Evolutionary conservation across 2,797 vertebrate genomes (phyloP), one percentile per base, ranked within the genome.

Genomic region (Galago senegalensis): DNA sequence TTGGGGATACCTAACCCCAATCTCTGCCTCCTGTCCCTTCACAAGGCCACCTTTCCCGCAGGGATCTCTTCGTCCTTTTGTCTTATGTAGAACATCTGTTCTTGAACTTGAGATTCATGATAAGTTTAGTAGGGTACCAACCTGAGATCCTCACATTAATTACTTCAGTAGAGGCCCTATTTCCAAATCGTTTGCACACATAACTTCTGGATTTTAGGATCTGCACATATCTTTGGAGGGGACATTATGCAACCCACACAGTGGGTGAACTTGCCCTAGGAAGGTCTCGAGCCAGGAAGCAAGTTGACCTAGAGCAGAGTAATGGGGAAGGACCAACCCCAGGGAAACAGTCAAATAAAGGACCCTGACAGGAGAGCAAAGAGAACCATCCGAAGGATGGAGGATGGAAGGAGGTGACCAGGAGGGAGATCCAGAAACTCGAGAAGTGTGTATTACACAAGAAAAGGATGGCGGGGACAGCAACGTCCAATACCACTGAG

Each of bases 31-130:
- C 2, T 1, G n/a, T 53, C n/a, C 61, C 43, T 46, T 87, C 8
- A 23, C 8, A 0, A 1, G 25, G 16, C 5, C 31, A 0, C 5
- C 60, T 40, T 23, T n/a, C 31, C 27, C 79, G 8, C 60, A 14
- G 25, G 31, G 81, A 31, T 72, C 20, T 94, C 43, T 31, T 56
- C 12, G 4, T 53, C 49, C 20, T 31, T 23, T 63, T 40, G 29
- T 69, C 14, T 67, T 46, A 40, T 27, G 9, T 63, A 27, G 31
- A 72, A 65, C 49, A 29, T 49, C 67, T 82, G 1, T 23, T 12
- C 2, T 13, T 49, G 13, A 5, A 67, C 49, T 73, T 43, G 77
- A 91, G 31, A 31, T 40, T 29, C 25, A 23, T 25, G 65, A 9
- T 75, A 29, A 75, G 56, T 82, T 23, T 58, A 72, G 13, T 31